Evolutionary conservation across 2,888 invertebrate species (phyloP), one percentile per base, ranked within the genome.

Genomic region (Cyclophora punctaria): DNA sequence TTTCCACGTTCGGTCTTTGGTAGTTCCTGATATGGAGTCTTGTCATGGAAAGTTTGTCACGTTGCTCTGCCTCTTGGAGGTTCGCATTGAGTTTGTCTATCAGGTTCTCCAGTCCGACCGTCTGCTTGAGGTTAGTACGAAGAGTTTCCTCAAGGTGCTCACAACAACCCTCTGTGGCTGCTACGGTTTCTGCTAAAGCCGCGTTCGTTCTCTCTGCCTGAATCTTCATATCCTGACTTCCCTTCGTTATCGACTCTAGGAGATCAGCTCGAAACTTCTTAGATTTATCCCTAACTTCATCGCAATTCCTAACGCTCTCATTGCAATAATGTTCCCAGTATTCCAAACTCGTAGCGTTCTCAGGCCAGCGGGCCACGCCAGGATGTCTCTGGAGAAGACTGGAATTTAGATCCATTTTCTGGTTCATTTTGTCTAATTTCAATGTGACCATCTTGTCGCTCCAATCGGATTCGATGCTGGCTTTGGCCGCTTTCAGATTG

Each of bases 381-480:
- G 95, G 92, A 67, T 94, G 93, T 74, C 93, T 94, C 68, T 94
- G 79, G 50, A 95, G 90, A 46, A 91, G 89, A 51, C 83, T 91
- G 0, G 94, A 94, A 49, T 90, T 80, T 43, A 93, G 93, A 35
- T 91, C 91, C 41, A 96, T 80, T 1, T 90, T 89, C 4, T 91
- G 84, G 71, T 93, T 94, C 2, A 82, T 72, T 0, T 91, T 88
- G 61, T 97, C 97, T 7, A 94, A 86, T 59, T 92, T 92, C 62
- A 94, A 91, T 0, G 94, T 88, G 45, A 93, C 90, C 67, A 91
- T 91, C 80, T 98, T 98, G 73, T 97, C 96, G 60, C 96, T 94
- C 96, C 96, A 97, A 73, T 97, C 97, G 60, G 91, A 91, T 80
- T 98, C 97, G 52, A 97, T 82, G 34, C 93, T 90, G 44, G 92